Evolutionary conservation across 2,113 vertebrate genomes (phyloP).

Genomic region (Semnornis frantzii): DNA sequence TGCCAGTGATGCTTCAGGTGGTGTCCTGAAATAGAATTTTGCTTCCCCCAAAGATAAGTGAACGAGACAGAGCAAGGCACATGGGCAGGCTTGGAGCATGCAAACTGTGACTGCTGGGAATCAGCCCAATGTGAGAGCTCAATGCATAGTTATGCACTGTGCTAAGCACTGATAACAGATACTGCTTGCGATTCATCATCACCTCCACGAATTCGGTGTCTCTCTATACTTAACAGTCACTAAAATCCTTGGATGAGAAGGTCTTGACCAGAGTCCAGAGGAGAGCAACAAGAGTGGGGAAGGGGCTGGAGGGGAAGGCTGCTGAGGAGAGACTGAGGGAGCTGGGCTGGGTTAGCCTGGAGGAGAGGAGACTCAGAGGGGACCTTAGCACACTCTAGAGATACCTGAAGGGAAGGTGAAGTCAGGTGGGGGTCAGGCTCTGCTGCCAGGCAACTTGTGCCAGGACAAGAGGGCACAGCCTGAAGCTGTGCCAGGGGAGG

Average conservation of each 20-base stretch:
- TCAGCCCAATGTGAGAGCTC: background rate
- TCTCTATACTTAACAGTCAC: background rate
- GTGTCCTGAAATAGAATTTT: background rate
- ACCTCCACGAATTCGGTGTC: background rate
- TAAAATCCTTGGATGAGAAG: background rate
- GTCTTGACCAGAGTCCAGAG: no score
- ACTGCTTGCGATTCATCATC: background rate
- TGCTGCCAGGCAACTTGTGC: no score
- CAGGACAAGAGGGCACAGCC: no score
- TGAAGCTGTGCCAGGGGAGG: no score
- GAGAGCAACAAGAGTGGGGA: no score
- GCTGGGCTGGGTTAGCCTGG: no score
- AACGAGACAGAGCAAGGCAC: background rate
- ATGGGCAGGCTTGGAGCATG: background rate
- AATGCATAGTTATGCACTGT: slow-evolving; percentile 12
- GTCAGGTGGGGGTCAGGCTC: no score
- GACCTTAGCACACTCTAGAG: no score
- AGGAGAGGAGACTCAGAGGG: no score
- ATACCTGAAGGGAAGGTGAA: no score
- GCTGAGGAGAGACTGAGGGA: no score
- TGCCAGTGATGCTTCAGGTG: background rate
- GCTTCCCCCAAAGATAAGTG: background rate
- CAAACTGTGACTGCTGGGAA: background rate
- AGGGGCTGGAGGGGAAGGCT: no score
- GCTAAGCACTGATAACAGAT: background rate